Base-by-base conservation (phyloP, 2,797 vertebrate genomes). In the Gorsachius magnificus region DNA sequence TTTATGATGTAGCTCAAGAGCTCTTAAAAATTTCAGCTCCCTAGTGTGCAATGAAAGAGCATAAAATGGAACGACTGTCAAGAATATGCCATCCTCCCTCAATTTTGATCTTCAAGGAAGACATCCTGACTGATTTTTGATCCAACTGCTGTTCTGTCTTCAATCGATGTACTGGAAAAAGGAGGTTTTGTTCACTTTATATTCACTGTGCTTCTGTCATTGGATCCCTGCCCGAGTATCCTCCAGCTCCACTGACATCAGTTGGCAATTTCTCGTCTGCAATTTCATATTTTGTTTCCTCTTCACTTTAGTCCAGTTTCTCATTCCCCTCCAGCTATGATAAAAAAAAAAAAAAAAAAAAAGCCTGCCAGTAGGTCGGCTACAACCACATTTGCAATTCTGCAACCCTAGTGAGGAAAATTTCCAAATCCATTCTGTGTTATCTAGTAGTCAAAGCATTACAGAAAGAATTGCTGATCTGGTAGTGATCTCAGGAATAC, bases 201-300 rank as follows among this genome's bases (percentile, higher is more conserved):
- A 96, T 96, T 95, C 94, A 86, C 95, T 66, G 86, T 69, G 91
- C 92, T 95, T 95, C 95, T 97, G 95, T 93, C 94, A 95, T 77
- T 97, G 97, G 97, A 97, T 93, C 76, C 68, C 84, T 97, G 97
- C 97, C 97, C 50, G 25, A 92, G 90, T 61, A 91, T 95, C 93
- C 94, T 97, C 94, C 54, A 88, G 94, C 94, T 94, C 91, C 79
- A 68, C 80, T 91, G 91, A 95, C 94, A 95, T 90, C 94, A 96
- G 95, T 74, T 97, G 96, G 92, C 96, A 92, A 91, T 35, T 71
- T 95, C 96, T 94, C 6, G 13, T 60, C 89, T 94, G 88, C 90
- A 94, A 91, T 97, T 97, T 95, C 83, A 92, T 93, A 92, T 96
- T 97, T 97, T 93, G 92, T 94, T 95, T 97, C 96, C 93, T 95